Base-by-base conservation (phyloP, 2,888 invertebrate genomes). In the Tupiocoris notatus region DNA sequence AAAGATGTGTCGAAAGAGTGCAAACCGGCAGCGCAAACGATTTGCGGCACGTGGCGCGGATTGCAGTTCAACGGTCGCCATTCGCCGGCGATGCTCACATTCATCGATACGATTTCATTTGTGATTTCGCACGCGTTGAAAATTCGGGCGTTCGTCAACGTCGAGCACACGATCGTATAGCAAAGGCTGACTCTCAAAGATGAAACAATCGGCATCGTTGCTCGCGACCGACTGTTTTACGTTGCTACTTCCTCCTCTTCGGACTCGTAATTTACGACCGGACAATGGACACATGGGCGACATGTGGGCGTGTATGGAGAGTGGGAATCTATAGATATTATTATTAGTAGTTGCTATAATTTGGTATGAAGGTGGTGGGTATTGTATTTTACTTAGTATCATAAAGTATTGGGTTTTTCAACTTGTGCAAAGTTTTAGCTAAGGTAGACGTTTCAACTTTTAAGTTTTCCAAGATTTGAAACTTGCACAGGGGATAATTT, bases 1-100 rank as follows among this genome's bases (percentile, higher is more conserved):
- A 24, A 70, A 1, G 58, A 59, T 0, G 73, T 62, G 73, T 73
- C 39, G 73, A 62, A 73, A 6, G 61, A 18, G 63, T 73, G 73
- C 9, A 73, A 54, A 1, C 62, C 25, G 3, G 73, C 73, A 20
- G 57, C 54, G 63, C 73, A 73, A 17, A 73, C 73, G 62, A 62
- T 2, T 6, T 62, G 61, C 7, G 62, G 39, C 0, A 63, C 58
- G 63, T 73, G 61, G 1, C 16, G 18, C 1, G 20, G 6, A 39
- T 22, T 62, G 63, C 73, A 73, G 62, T 54, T 22, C 16, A 73
- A 12, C 2, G 12, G 9, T 17, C 24, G 20, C 22, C 2, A 17
- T 63, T 63, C 20, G 9, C 62, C 63, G 1, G 39, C 23, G 1
- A 63, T 63, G 62, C 2, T 18, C 18, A 73, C 63, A 18, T 24